Evolutionary conservation across 2,797 vertebrate genomes (phyloP).

Genomic region (Podarcis lilfordi): DNA sequence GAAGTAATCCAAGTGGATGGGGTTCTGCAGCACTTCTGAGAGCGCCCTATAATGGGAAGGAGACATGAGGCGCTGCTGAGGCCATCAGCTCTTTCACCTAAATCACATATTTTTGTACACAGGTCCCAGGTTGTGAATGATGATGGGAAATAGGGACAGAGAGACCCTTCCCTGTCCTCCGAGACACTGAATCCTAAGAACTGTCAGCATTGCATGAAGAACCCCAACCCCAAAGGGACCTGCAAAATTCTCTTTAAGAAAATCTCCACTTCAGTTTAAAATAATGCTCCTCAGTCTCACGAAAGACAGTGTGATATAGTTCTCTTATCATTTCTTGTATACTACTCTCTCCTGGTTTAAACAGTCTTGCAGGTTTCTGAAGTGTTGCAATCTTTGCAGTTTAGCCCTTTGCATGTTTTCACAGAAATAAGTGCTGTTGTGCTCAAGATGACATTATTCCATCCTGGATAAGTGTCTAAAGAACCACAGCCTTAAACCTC

Average conservation of each 20-base stretch:
- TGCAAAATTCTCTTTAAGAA: not conserved
- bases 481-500: not conserved
- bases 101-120: not conserved
- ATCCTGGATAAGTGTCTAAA: not conserved
- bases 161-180: not conserved
- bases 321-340: not conserved
- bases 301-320: not conserved
- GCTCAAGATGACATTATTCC: not conserved
- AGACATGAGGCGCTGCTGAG: not conserved
- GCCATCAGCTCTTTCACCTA: not conserved
- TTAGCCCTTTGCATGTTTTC: not conserved
- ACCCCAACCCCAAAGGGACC: not conserved
- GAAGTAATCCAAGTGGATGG: slow-evolving; percentile 66
- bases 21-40: slow-evolving; percentile 61
- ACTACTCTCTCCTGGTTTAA: not conserved
- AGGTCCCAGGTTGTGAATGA: not conserved
- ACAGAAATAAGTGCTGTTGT: not conserved
- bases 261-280: not conserved
- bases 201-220: too few species aligned
- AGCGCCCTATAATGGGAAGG: slow-evolving; percentile 61
- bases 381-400: not conserved
- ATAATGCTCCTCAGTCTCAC: not conserved
- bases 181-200: not conserved
- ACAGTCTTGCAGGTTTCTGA: not conserved
- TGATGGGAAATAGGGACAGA: not conserved